Conservation (phyloP, 2,888 invertebrate genomes). For the Cryptocheilus praepositus region DNA sequence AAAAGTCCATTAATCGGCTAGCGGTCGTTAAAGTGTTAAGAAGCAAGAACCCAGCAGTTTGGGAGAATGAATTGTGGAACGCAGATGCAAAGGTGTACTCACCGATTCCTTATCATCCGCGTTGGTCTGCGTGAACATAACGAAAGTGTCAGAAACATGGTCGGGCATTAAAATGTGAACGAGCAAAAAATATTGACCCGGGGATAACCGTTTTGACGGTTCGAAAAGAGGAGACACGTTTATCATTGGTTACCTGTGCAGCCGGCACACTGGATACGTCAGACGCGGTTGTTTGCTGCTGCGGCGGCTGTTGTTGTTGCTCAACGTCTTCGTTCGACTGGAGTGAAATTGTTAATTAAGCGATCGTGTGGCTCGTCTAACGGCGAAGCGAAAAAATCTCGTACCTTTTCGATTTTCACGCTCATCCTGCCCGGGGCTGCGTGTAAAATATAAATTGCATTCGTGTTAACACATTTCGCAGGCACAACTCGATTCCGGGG, state of each 20-base stretch:
- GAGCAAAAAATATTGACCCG: neutral
- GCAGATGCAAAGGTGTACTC: conserved; percentile 44
- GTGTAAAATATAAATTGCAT: conserved; percentile 33
- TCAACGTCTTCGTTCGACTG: conserved; percentile 67
- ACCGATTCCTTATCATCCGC: conserved; percentile 63
- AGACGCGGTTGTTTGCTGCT: too few species aligned
- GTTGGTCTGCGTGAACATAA: conserved; percentile 52
- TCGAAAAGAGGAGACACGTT: neutral
- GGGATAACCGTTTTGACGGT: conserved; percentile 13
- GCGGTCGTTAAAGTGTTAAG: too few species aligned
- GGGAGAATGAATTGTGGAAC: neutral
- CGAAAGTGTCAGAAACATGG: conserved; percentile 8
- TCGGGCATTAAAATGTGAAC: conserved; percentile 10
- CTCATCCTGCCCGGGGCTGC: conserved; percentile 56
- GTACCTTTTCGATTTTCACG: conserved; percentile 61
- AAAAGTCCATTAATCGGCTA: too few species aligned
- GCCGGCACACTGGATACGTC: too few species aligned
- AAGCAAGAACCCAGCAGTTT: too few species aligned
- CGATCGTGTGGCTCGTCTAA: neutral
- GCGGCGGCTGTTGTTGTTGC: conserved; percentile 58
- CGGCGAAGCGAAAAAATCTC: neutral
- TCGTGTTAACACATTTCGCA: neutral
- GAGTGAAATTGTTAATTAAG: conserved; percentile 38
- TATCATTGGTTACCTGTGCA: too few species aligned
- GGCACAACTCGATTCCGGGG: too few species aligned